Evolutionary conservation across 2,113 vertebrate genomes (phyloP), one percentile per base, ranked within the genome.

Genomic region (Oncorhynchus kisutch): DNA sequence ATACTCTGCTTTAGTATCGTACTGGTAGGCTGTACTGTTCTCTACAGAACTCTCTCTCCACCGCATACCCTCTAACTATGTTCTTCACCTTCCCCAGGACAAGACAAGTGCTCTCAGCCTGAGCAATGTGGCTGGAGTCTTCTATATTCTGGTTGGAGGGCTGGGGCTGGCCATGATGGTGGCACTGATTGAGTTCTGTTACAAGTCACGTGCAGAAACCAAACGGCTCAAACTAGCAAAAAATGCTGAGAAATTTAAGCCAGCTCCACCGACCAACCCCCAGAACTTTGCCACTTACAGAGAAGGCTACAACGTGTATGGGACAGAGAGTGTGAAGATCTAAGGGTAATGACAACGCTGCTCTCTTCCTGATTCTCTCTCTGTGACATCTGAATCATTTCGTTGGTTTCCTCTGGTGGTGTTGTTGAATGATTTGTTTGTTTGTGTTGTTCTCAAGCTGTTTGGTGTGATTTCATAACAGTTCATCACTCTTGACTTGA

Each of bases 91-190:
- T 90, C 95, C 95, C 93, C 96, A 99, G 98, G 98, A 99, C 97
- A 99, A 99, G 97, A 99, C 97, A 90, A 99, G 98, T 62, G 98
- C 98, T 90, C 95, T 99, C 92, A 99, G 97, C 93, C 94, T 99
- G 90, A 99, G 98, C 95, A 99, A 99, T 95, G 98, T 99, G 84
- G 98, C 98, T 78, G 98, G 97, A 67, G 97, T 99, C 93, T 99
- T 99, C 95, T 99, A 99, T 95, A 99, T 99, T 95, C 96, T 99
- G 83, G 98, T 99, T 24, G 98, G 98, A 90, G 98, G 98, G 87
- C 96, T 99, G 77, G 98, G 98, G 90, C 94, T 99, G 85, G 98
- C 98, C 93, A 99, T 99, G 98, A 99, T 99, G 96, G 98, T 99
- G 93, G 98, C 97, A 76, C 95, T 99, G 90, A 98, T 99, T 94